Conservation (phyloP, 2,888 invertebrate genomes). For the Phyllotreta striolata region DNA sequence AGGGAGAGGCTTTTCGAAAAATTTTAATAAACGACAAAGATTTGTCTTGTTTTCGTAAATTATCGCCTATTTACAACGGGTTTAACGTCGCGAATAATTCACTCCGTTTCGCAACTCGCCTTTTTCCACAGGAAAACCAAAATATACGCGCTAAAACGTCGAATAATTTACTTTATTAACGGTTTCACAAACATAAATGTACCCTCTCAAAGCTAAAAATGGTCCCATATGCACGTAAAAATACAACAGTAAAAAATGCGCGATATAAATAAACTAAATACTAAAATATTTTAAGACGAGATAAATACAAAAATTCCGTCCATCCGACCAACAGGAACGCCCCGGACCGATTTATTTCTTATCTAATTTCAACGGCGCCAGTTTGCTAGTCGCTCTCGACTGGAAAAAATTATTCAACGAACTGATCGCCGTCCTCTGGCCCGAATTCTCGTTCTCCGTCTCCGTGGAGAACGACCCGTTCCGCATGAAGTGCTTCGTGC, state of each 20-base stretch:
- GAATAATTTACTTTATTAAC: conserved; percentile 30
- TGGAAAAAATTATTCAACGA: conserved; percentile 84
- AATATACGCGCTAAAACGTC: conserved; percentile 21
- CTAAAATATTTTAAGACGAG: too few relatives aligned
- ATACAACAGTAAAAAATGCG: conserved; percentile 33
- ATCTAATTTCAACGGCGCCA: conserved; percentile 54
- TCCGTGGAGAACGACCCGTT: conserved; percentile 81
- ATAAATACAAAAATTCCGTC: too few relatives aligned
- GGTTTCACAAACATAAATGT: conserved; percentile 33
- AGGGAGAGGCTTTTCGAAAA: background rate
- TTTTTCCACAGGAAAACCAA: background rate
- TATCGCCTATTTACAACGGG: background rate
- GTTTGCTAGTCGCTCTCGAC: conserved; percentile 58
- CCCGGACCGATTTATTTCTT: conserved; percentile 45
- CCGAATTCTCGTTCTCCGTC: conserved; percentile 77
- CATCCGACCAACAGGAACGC: too few relatives aligned
- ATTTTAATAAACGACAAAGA: background rate
- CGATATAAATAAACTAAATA: conserved; percentile 29
- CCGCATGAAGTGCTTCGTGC: conserved; percentile 64
- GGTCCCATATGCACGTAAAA: conserved; percentile 42
- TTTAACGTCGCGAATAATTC: background rate
- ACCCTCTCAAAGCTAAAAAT: conserved; percentile 29
- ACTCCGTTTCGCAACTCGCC: background rate
- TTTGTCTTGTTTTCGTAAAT: background rate
- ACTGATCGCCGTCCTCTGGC: conserved; percentile 76